These are phyloP conservation scores for Coilia nasus DNA, from an alignment of 2,797 vertebrate genomes.

Conservation along the genomic window DNA sequence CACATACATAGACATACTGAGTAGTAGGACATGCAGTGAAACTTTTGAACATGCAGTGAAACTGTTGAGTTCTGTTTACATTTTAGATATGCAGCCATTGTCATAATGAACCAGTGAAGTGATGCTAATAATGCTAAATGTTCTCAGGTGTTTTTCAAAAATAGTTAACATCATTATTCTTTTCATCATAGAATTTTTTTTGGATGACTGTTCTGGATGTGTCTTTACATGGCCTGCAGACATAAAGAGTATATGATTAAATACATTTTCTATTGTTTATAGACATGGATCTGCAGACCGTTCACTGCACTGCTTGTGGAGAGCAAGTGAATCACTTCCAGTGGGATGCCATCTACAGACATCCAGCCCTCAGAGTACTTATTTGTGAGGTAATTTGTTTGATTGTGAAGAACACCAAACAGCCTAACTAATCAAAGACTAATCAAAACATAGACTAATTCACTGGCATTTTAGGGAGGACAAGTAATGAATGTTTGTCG, in stretches of 20 bases:
- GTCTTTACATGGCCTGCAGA: neutral
- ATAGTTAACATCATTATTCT: too few relatives aligned
- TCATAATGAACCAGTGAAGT: neutral
- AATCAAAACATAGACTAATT: neutral
- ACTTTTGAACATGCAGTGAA: too few relatives aligned
- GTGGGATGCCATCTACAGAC: constrained; percentile 91
- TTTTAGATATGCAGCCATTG: neutral
- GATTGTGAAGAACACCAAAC: neutral
- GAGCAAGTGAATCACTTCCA: constrained; percentile 98
- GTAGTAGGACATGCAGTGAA: too few relatives aligned
- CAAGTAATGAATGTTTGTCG: neutral
- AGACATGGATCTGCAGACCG: constrained; percentile 89
- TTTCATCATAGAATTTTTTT: too few relatives aligned
- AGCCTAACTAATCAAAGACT: neutral
- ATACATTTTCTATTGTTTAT: neutral
- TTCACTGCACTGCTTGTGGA: constrained; percentile 95
- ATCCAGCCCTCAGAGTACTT: constrained; percentile 94
- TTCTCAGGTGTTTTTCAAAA: neutral
- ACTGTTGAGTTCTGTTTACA: neutral
- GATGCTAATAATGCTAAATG: neutral
- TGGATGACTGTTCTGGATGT: neutral
- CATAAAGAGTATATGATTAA: neutral
- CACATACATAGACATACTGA: too few relatives aligned
- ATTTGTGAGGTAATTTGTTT: constrained; percentile 90
- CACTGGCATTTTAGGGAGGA: neutral